phyloP scores from a whole-genome alignment of 1,140 invertebrate species.

The Ceratitis capitata region DNA sequence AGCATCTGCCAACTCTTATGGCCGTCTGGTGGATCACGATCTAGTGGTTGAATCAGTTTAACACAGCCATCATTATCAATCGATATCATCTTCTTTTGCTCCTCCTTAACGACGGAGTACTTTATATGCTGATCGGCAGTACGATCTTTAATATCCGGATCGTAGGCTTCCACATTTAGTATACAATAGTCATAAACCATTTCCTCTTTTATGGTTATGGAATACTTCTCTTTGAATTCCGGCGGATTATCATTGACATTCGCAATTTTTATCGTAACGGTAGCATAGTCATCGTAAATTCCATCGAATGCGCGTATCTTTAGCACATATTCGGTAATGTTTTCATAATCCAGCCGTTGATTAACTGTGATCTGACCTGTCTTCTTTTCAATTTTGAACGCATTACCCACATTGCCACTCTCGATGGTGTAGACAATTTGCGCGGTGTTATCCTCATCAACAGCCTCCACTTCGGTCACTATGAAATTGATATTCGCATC shows the following conservation, averaged over 20 bases:
- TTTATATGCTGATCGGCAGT: slow-evolving; percentile 79
- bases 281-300: slow-evolving; percentile 77
- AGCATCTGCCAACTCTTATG: slow-evolving; percentile 84
- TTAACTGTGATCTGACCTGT: slow-evolving; percentile 84
- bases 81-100: slow-evolving; percentile 74
- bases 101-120: slow-evolving; percentile 77
- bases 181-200: slow-evolving; percentile 72
- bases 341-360: slow-evolving; percentile 85
- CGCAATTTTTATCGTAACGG: slow-evolving; percentile 80
- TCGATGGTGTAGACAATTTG: slow-evolving; percentile 83
- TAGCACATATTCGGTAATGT: slow-evolving; percentile 79
- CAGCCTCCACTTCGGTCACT: slow-evolving; percentile 84
- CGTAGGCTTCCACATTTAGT: slow-evolving; percentile 77
- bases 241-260: slow-evolving; percentile 88
- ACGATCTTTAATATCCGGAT: slow-evolving; percentile 83
- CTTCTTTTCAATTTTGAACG: slow-evolving; percentile 80
- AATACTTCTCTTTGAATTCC: slow-evolving; percentile 74
- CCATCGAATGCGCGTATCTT: slow-evolving; percentile 83
- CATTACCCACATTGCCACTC: slow-evolving; percentile 79
- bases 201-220: slow-evolving; percentile 78
- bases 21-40: slow-evolving; percentile 87
- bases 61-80: slow-evolving; percentile 82
- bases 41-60: slow-evolving; percentile 79
- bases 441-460: slow-evolving; percentile 83
- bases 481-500: slow-evolving; percentile 81